Conservation (phyloP, 2,113 vertebrate species). For the Albula goreensis region DNA sequence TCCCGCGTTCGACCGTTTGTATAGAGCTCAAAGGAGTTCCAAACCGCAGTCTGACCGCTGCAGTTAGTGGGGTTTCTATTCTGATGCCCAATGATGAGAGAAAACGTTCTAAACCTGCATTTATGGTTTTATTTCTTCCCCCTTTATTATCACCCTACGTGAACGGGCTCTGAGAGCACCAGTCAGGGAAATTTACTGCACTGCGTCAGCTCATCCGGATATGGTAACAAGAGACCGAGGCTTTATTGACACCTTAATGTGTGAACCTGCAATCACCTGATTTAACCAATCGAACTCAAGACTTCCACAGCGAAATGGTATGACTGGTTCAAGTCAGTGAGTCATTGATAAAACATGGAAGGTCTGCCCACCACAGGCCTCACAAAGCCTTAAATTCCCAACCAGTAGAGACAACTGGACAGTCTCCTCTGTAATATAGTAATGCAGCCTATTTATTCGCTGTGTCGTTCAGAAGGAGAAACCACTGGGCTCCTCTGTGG, state of each 20-base stretch:
- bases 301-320: not conserved
- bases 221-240: not conserved
- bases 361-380: not conserved
- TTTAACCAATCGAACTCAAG: not conserved
- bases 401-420: not conserved
- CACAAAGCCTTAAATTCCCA: too few species aligned
- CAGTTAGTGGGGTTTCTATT: slow-evolving; percentile 24
- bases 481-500: slow-evolving; percentile 80
- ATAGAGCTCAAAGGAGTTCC: slow-evolving; percentile 71
- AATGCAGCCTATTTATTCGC: not conserved
- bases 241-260: not conserved
- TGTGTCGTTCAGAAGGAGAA: slow-evolving; percentile 80
- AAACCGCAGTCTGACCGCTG: slow-evolving; percentile 59
- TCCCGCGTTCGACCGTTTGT: slow-evolving; percentile 42
- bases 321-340: not conserved
- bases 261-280: slow-evolving; percentile 1
- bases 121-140: slow-evolving; percentile 27
- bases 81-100: slow-evolving; percentile 62
- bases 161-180: slow-evolving; percentile 39
- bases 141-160: slow-evolving; percentile 32
- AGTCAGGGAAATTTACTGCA: slow-evolving; percentile 51
- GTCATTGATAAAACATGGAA: not conserved
- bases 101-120: slow-evolving; percentile 53
- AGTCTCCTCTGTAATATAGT: not conserved
- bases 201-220: slow-evolving; percentile 35